Percentiles rank a stretch among this genome's conserved stretches.
phyloP scores from a whole-genome alignment of 1,140 invertebrate genomes.

The Zaprionus davidi region DNA sequence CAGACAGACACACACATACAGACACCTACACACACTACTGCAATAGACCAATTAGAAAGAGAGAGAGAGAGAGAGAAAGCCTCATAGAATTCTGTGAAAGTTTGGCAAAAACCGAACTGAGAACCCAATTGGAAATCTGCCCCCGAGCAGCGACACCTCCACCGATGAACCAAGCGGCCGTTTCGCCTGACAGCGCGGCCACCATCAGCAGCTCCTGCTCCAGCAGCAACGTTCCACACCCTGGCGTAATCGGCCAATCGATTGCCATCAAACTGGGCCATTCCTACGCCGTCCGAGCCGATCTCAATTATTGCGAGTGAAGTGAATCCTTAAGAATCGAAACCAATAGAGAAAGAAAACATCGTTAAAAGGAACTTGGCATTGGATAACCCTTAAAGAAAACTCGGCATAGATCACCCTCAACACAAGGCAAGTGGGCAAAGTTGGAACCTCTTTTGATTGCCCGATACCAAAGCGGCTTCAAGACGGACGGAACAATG shows the following conservation, averaged over 20 bases:
- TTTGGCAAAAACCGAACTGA: slow-evolving; percentile 17
- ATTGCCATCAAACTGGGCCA: slow-evolving; percentile 67
- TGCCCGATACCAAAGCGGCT: slow-evolving; percentile 23
- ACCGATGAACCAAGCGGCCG: slow-evolving; percentile 80
- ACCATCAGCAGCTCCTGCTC: slow-evolving; percentile 52
- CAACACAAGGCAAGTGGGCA: background rate
- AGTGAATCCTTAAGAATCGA: background rate
- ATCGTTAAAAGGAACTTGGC: background rate
- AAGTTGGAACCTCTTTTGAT: slow-evolving; percentile 4
- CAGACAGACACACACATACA: background rate
- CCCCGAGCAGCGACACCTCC: slow-evolving; percentile 50
- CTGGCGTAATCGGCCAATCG: slow-evolving; percentile 52
- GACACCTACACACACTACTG: background rate
- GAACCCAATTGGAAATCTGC: slow-evolving; percentile 51
- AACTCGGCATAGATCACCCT: background rate
- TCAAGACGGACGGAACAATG: slow-evolving; percentile 85
- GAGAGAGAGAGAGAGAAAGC: background rate
- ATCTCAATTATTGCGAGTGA: slow-evolving; percentile 76
- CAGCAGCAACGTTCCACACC: slow-evolving; percentile 28
- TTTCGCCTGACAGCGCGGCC: slow-evolving; percentile 74
- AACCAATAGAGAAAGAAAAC: background rate
- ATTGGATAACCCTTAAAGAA: slow-evolving; percentile 2
- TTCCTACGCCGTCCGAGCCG: slow-evolving; percentile 77
- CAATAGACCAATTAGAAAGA: slow-evolving; percentile 9
- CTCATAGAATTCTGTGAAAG: background rate